Evolutionary conservation across 2,113 vertebrate genomes (phyloP).

Genomic region (Xiphias gladius): DNA sequence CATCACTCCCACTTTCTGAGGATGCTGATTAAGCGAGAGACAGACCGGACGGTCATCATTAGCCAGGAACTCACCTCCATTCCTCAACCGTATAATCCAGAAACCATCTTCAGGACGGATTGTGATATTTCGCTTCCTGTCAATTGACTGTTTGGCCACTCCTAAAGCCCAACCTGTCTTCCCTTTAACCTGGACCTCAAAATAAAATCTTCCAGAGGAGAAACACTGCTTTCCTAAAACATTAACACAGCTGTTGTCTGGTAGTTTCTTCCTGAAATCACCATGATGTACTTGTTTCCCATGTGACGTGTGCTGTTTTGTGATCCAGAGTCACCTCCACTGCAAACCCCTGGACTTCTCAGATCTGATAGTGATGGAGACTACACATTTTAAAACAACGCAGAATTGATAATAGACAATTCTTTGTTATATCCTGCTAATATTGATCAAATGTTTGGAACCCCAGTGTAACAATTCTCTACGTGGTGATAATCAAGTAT

Average conservation of each 20-base stretch:
- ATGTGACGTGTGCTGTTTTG: constrained; percentile 4
- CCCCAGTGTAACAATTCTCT: too few species aligned
- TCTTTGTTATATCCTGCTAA: too few species aligned
- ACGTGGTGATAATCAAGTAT: too few species aligned
- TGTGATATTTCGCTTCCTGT: not conserved
- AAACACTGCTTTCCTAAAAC: constrained; percentile 34
- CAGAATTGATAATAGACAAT: too few species aligned
- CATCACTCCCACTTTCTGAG: constrained; percentile 13
- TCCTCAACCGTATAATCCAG: not conserved
- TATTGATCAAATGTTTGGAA: too few species aligned
- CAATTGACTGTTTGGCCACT: not conserved
- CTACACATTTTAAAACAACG: too few species aligned
- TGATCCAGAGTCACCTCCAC: constrained; percentile 30
- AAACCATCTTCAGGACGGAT: not conserved
- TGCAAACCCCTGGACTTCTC: not conserved
- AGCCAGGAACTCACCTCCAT: not conserved
- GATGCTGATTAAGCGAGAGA: not conserved
- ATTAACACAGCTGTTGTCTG: not conserved
- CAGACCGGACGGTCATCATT: accelerated
- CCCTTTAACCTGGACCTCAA: constrained; percentile 16
- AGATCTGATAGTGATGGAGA: too few species aligned
- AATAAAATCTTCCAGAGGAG: constrained; percentile 21
- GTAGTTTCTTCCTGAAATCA: not conserved
- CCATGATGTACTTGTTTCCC: not conserved
- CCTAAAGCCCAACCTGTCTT: not conserved